phyloP scores from a whole-genome alignment of 2,888 invertebrate species.

The Dromius quadrimaculatus region DNA sequence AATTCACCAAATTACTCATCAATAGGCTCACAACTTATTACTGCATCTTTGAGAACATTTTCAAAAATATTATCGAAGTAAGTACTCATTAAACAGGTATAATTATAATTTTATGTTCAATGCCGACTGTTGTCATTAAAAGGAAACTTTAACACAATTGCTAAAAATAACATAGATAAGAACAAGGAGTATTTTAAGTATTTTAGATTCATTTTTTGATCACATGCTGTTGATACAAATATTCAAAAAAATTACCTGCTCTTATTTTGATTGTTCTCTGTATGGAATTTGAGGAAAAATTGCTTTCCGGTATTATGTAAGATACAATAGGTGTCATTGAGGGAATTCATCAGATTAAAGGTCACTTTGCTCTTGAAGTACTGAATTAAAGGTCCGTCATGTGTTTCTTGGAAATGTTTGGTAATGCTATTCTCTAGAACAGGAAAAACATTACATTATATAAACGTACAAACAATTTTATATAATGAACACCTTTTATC shows the following conservation, averaged over 20 bases:
- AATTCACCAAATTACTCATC: no score
- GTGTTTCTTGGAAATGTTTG: conserved; percentile 62
- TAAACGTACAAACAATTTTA: conserved; percentile 10
- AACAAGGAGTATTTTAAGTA: no score
- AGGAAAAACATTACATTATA: conserved; percentile 2
- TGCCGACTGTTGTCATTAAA: no score
- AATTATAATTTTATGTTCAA: no score
- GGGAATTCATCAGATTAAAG: conserved; percentile 58
- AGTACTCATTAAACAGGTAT: no score
- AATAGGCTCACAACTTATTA: no score
- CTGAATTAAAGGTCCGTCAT: conserved; percentile 63
- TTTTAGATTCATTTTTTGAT: no score
- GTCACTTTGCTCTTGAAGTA: conserved; percentile 61
- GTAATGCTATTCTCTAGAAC: conserved; percentile 59
- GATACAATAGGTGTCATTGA: conserved; percentile 57
- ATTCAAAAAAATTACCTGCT: conserved; percentile 29
- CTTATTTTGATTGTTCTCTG: conserved; percentile 12
- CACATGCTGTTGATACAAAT: conserved; percentile 9
- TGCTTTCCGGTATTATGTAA: conserved; percentile 58
- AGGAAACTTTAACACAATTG: no score
- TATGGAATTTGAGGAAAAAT: conserved; percentile 61
- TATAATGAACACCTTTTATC: conserved; percentile 50
- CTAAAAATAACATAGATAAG: no score
- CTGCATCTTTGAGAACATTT: no score
- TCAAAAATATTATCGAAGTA: no score